Percentiles rank a stretch among this genome's conserved stretches.
Evolutionary conservation across 2,113 vertebrate genomes (phyloP).

Genomic region (Casuarius casuarius): DNA sequence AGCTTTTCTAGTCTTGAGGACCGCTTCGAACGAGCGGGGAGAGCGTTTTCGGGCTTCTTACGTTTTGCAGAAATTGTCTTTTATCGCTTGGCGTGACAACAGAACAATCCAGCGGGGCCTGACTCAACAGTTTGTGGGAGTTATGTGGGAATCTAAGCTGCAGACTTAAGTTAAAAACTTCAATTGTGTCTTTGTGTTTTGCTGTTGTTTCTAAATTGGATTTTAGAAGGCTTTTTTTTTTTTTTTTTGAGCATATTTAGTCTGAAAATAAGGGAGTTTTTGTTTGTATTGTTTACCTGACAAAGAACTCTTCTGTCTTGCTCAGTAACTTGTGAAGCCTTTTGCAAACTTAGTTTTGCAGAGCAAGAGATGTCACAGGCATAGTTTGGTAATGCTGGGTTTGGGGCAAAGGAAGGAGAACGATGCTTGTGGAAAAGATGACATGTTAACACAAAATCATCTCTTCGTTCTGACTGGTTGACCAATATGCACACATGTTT

Average conservation of each 20-base stretch:
- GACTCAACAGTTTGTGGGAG: not conserved
- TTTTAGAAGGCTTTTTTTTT: not conserved
- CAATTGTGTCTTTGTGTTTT: not conserved
- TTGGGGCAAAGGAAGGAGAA: not conserved
- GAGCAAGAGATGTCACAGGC: accelerated
- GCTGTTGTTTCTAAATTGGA: not conserved
- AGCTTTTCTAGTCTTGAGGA: not conserved
- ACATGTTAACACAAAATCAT: accelerated
- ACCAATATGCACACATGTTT: accelerated
- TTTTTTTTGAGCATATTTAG: not conserved
- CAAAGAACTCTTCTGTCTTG: not conserved
- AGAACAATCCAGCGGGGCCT: accelerated
- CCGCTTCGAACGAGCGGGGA: no score
- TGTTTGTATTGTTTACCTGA: slow-evolving; percentile 11
- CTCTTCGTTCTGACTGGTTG: accelerated
- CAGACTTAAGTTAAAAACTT: not conserved
- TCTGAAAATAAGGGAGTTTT: not conserved
- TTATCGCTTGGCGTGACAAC: accelerated
- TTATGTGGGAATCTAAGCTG: not conserved
- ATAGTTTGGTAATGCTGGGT: accelerated
- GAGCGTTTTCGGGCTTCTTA: not conserved
- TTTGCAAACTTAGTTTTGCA: not conserved
- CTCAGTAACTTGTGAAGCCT: accelerated
- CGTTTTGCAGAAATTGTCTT: not conserved
- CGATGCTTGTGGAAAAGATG: not conserved